A percentile compares a stretch with the other conserved stretches of the same genome.
Evolutionary conservation across 2,797 vertebrate genomes (phyloP).

Genomic region (Chaetophractus vellerosus): DNA sequence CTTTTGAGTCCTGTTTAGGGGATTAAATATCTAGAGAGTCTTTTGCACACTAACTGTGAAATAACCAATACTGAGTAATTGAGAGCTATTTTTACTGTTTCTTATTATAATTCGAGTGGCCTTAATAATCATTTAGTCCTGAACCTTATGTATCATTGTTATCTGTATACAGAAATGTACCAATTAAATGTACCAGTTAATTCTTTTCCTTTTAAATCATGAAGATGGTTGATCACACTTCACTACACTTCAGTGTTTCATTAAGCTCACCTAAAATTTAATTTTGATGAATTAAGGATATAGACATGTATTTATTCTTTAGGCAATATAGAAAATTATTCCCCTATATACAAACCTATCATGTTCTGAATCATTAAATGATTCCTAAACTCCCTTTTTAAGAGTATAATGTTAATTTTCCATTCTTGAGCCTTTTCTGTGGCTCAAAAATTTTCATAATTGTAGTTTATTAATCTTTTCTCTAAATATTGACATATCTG

Average conservation of each 20-base stretch:
- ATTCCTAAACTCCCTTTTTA: neutral
- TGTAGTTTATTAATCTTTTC: constrained; percentile 37
- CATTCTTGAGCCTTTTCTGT: neutral
- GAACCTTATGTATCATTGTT: neutral
- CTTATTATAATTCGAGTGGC: constrained; percentile 62
- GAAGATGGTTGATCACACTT: constrained; percentile 33
- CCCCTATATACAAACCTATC: neutral
- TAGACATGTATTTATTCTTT: neutral
- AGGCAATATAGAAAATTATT: neutral
- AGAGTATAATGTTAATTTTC: constrained; percentile 15
- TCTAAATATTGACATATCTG: constrained; percentile 28
- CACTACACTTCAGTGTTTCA: neutral
- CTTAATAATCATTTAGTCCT: constrained; percentile 65
- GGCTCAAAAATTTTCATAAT: neutral
- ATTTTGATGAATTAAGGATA: constrained; percentile 53
- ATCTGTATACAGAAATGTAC: constrained; percentile 1
- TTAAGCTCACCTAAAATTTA: constrained; percentile 25
- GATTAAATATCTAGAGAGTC: neutral
- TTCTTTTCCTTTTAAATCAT: constrained; percentile 21
- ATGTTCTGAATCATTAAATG: constrained; percentile 54
- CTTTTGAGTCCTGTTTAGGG: neutral
- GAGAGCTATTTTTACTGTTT: constrained; percentile 20
- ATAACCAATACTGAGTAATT: constrained; percentile 19
- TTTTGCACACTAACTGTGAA: constrained; percentile 23
- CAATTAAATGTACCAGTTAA: constrained; percentile 39